Evolutionary conservation across 2,797 vertebrate genomes (phyloP).

Genomic region (Schizothorax lantsangensis): DNA sequence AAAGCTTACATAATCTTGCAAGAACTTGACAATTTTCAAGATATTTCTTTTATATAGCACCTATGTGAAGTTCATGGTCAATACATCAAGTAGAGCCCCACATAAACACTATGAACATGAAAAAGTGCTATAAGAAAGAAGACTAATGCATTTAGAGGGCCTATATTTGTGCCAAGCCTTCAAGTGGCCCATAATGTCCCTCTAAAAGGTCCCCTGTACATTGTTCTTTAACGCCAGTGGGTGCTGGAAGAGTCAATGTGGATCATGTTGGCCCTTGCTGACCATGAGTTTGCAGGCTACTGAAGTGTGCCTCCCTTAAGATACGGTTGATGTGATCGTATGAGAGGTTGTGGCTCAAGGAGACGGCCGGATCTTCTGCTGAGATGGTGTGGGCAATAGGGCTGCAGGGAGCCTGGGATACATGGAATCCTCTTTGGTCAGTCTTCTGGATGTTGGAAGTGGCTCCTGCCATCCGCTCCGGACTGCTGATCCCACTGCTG

Average conservation of each 20-base stretch:
- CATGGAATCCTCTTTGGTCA: conserved; percentile 73
- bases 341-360: conserved; percentile 76
- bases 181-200: conserved; percentile 63
- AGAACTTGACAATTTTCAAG: conserved; percentile 71
- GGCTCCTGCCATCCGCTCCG: conserved; percentile 80
- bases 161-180: conserved; percentile 37
- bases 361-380: conserved; percentile 85
- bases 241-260: conserved; percentile 54
- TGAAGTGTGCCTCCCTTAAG: conserved; percentile 97
- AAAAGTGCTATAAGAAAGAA: conserved; percentile 70
- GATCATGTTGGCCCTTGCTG: conserved; percentile 86
- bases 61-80: conserved; percentile 75
- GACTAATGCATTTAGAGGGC: conserved; percentile 71
- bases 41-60: conserved; percentile 75
- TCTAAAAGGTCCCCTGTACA: conserved; percentile 50
- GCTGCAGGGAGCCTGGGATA: conserved; percentile 75
- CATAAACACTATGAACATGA: conserved; percentile 62
- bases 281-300: conserved; percentile 92
- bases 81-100: conserved; percentile 60
- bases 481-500: conserved; percentile 89
- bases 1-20: conserved; percentile 58
- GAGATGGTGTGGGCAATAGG: conserved; percentile 78
- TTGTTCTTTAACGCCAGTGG: conserved; percentile 42
- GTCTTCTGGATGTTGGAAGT: conserved; percentile 73
- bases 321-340: conserved; percentile 97